Conservation (phyloP, 2,113 vertebrate genomes). For the Charadrius vociferus region DNA sequence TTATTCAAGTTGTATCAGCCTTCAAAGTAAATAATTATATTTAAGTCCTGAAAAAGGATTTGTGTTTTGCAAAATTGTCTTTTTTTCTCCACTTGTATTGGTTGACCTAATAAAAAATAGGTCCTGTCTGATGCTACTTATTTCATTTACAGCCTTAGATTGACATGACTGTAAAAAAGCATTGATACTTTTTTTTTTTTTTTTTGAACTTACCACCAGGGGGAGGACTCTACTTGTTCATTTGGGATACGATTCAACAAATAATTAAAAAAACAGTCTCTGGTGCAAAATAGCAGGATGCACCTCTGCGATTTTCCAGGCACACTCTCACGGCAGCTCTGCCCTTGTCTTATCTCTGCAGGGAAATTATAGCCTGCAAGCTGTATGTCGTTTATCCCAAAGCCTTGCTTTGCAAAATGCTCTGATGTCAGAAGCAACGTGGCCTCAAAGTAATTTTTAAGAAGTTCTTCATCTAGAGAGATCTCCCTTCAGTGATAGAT, state of each 20-base stretch:
- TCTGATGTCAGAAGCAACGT: background rate
- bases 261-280: background rate
- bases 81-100: background rate
- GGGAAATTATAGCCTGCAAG: background rate
- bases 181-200: background rate
- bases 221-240: slow-evolving; percentile 12
- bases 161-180: background rate
- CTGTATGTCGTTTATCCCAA: background rate
- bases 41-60: background rate
- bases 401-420: background rate
- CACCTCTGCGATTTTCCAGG: background rate
- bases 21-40: background rate
- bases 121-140: background rate
- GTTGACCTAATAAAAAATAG: background rate
- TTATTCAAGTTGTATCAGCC: background rate
- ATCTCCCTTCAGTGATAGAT: background rate
- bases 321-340: background rate
- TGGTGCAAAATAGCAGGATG: background rate
- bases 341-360: background rate
- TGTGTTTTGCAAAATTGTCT: background rate
- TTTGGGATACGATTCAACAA: background rate
- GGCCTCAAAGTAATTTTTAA: background rate
- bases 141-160: background rate
- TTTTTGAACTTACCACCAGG: slow-evolving; percentile 49
- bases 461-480: background rate